phyloP scores from a whole-genome alignment of 2,113 vertebrate genomes.

The Neomonachus schauinslandi region DNA sequence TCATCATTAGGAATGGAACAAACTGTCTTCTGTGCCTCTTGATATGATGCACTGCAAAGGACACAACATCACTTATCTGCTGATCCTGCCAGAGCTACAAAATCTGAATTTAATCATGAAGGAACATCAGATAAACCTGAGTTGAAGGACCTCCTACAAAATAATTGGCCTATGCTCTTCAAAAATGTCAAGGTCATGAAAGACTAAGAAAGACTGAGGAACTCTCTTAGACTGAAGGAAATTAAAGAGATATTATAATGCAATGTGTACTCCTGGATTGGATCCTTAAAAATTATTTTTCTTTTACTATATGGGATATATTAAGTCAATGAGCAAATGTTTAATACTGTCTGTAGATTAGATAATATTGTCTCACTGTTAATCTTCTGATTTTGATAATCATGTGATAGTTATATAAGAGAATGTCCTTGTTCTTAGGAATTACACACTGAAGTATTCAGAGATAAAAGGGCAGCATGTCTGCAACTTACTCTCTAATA shows the following conservation, averaged over 20 bases:
- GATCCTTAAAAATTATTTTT: not conserved
- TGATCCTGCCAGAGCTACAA: not conserved
- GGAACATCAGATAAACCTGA: not conserved
- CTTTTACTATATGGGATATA: not conserved
- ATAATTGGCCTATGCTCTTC: not conserved
- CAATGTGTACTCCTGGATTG: not conserved
- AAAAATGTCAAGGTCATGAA: not conserved
- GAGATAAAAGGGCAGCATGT: not conserved
- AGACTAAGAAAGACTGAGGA: not conserved
- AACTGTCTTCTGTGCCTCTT: not conserved
- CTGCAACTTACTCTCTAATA: not conserved
- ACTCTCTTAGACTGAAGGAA: not conserved
- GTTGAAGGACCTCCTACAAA: not conserved
- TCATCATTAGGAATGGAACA: not conserved
- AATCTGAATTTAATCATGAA: conserved; percentile 7
- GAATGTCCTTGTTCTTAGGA: not conserved
- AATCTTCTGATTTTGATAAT: not conserved
- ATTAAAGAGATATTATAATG: not conserved
- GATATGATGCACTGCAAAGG: not conserved
- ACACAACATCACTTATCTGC: not conserved
- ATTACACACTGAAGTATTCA: not conserved
- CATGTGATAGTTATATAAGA: not conserved
- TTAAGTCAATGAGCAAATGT: not conserved
- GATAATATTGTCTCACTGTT: not conserved
- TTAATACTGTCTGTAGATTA: not conserved